phyloP scores from a whole-genome alignment of 2,113 vertebrate species.

The human region GRCh38 chr19:6459001-6459500 shows the following conservation, averaged over 20 bases:
- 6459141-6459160: not conserved
- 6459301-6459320: not conserved
- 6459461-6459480: slow-evolving; percentile 70
- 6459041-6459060: not conserved
- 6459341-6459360: not conserved
- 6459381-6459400: not conserved
- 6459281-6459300: not conserved
- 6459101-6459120: not conserved
- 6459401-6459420: slow-evolving; percentile 12
- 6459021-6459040: not conserved
- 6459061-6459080: not conserved
- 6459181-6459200: not conserved
- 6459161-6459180: slow-evolving; percentile 6
- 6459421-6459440: not conserved
- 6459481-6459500: slow-evolving; percentile 66
- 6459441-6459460: not conserved
- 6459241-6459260: not conserved
- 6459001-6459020: not conserved
- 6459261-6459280: not conserved
- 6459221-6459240: not conserved
- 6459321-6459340: not conserved
- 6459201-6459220: not conserved
- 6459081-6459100: not conserved
- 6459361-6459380: slow-evolving; percentile 44
- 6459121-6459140: not conserved